Conservation (phyloP, 2,888 invertebrate genomes). For the Stictocephala bisonia region DNA sequence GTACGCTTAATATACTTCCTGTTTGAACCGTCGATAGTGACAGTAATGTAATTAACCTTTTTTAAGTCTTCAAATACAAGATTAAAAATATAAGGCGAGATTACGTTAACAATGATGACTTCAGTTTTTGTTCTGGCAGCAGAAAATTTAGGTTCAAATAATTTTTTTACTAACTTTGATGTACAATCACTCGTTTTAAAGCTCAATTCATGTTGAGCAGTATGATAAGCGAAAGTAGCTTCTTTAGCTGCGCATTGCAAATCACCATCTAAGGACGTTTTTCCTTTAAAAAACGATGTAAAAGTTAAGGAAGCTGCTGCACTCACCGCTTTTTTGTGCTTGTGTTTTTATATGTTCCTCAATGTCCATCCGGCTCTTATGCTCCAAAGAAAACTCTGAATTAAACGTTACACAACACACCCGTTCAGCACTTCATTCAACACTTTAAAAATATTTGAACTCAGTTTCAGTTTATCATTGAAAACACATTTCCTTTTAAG, state of each 20-base stretch:
- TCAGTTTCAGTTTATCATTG: neutral
- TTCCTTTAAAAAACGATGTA: neutral
- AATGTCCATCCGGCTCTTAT: neutral
- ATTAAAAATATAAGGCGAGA: neutral
- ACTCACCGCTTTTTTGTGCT: neutral
- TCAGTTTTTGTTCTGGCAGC: too few species aligned
- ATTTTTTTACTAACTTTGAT: neutral
- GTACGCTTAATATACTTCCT: neutral
- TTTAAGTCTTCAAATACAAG: too few species aligned
- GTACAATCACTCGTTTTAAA: neutral
- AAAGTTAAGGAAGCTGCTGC: neutral
- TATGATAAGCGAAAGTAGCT: too few species aligned
- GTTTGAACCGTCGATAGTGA: neutral
- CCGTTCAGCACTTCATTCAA: neutral
- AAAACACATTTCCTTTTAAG: neutral
- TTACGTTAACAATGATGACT: too few species aligned
- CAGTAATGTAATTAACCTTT: neutral
- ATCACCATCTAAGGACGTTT: too few species aligned
- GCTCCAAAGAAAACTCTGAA: neutral
- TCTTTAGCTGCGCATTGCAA: too few species aligned
- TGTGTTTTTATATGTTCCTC: neutral
- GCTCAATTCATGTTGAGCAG: neutral
- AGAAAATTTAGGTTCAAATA: neutral
- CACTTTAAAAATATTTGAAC: neutral
- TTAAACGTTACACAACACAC: neutral